Conservation (phyloP, 2,797 vertebrate species). For the Sebastes steindachneri region DNA sequence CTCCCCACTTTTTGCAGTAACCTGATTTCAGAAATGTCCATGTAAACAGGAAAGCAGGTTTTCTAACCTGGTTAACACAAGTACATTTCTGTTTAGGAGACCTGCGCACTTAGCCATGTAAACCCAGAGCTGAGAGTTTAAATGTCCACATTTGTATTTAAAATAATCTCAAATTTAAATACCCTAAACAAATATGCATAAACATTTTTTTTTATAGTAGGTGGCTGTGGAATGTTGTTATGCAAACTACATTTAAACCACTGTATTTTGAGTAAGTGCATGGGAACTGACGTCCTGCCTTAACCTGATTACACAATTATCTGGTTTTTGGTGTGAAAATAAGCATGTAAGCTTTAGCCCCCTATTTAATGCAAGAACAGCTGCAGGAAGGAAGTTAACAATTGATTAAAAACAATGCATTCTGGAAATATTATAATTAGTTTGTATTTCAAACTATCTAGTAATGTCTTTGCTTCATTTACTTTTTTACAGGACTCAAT, state of each 20-base stretch:
- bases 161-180: neutral
- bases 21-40: neutral
- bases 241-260: neutral
- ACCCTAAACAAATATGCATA: neutral
- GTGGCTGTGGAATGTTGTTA: neutral
- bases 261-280: neutral
- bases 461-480: neutral
- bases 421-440: neutral
- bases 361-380: neutral
- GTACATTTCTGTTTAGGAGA: neutral
- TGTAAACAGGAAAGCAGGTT: neutral
- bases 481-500: slow-evolving; percentile 89
- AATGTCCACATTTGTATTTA: neutral
- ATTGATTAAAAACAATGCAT: neutral
- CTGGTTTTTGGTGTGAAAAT: neutral
- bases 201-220: too few relatives aligned
- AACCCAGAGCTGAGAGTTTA: neutral
- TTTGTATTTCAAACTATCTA: neutral
- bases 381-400: neutral
- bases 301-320: neutral
- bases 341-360: neutral
- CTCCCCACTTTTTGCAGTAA: neutral
- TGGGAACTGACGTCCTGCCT: neutral
- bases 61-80: neutral
- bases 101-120: neutral